Conservation (phyloP, 2,888 invertebrate species). For the Drosophila conformis region DNA sequence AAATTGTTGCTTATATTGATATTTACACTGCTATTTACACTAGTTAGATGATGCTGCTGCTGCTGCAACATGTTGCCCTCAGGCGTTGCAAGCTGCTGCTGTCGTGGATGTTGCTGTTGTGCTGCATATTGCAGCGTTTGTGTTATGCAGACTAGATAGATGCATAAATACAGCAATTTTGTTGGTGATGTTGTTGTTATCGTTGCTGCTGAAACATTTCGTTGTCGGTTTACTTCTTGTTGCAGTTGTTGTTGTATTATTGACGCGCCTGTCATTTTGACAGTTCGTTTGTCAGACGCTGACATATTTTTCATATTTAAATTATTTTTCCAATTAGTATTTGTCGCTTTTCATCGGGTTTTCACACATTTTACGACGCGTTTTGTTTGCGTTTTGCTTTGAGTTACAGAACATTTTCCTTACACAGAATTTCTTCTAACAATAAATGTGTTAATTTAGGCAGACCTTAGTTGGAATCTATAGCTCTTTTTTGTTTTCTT, state of each 20-base stretch:
- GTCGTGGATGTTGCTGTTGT: constrained; percentile 45
- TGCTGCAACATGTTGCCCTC: constrained; percentile 72
- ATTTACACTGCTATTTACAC: constrained; percentile 81
- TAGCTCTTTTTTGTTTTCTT: neutral
- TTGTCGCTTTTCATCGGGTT: constrained; percentile 50
- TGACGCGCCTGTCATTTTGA: constrained; percentile 73
- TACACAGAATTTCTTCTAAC: constrained; percentile 4
- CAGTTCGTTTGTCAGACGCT: constrained; percentile 77
- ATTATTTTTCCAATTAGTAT: constrained; percentile 53
- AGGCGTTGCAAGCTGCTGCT: constrained; percentile 48
- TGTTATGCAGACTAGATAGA: constrained; percentile 71
- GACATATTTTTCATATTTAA: constrained; percentile 54
- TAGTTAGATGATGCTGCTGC: constrained; percentile 52
- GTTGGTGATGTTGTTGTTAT: constrained; percentile 32
- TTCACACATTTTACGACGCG: constrained; percentile 55
- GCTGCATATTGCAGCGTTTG: constrained; percentile 55
- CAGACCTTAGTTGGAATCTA: neutral
- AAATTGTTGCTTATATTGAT: constrained; percentile 72
- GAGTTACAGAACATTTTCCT: constrained; percentile 29
- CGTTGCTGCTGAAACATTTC: constrained; percentile 23
- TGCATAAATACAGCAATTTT: constrained; percentile 66
- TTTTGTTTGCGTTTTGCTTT: constrained; percentile 28
- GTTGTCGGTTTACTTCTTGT: constrained; percentile 26
- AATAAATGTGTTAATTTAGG: constrained; percentile 1
- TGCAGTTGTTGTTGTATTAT: constrained; percentile 44